Percentiles rank a stretch among this genome's conserved stretches.
Conservation (phyloP, 2,113 vertebrate species). For the Dipodomys spectabilis region DNA sequence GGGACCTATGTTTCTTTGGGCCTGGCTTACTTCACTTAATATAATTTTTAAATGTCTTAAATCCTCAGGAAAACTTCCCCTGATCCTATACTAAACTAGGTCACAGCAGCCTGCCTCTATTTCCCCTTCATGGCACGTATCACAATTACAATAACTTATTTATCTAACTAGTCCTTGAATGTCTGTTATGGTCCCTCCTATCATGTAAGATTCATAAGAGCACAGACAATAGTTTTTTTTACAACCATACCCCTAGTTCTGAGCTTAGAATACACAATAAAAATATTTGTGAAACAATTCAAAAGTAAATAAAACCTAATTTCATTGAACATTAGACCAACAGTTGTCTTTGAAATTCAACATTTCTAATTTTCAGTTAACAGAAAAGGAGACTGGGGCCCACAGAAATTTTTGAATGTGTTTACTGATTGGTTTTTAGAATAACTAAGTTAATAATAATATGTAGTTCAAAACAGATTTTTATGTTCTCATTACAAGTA, state of each 20-base stretch:
- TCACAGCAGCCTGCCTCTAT: constrained; percentile 6
- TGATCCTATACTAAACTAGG: neutral
- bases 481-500: neutral
- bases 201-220: neutral
- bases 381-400: neutral
- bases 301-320: neutral
- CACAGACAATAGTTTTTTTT: neutral
- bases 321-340: neutral
- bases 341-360: neutral
- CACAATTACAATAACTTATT: constrained; percentile 23
- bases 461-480: constrained; percentile 3
- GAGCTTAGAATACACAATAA: constrained; percentile 8
- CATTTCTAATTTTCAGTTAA: constrained; percentile 15
- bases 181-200: neutral
- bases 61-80: neutral
- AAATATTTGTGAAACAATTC: constrained; percentile 14
- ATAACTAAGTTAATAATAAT: neutral
- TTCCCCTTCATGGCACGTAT: constrained; percentile 10
- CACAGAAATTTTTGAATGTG: neutral
- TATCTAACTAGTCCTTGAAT: constrained; percentile 5
- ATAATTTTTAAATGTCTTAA: neutral
- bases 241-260: neutral
- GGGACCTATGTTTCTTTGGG: too few relatives aligned
- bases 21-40: too few relatives aligned
- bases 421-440: neutral